A percentile compares a stretch with the other conserved stretches of the same genome.
These are phyloP conservation scores for Dysidea cf. avara DNA, from an alignment of 37 sponge, comb jelly and placozoan species.

Conservation along the genomic window DNA sequence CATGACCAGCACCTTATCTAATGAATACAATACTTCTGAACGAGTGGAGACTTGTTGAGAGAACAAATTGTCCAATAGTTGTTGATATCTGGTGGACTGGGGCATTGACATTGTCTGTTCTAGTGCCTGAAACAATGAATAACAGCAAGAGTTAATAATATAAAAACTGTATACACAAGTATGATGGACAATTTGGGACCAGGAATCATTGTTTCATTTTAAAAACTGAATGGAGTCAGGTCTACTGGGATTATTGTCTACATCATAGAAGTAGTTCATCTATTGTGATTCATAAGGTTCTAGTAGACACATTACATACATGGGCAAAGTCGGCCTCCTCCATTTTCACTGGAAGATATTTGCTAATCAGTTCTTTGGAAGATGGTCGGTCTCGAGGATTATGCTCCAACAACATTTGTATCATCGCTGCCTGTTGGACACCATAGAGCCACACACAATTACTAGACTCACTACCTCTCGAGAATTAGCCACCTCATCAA, in stretches of 20 bases:
- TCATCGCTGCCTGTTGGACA: constrained; percentile 38
- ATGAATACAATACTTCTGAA: constrained; percentile 38
- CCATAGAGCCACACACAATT: not conserved
- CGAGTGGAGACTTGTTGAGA: constrained; percentile 33
- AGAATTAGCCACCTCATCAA: not conserved
- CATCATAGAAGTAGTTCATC: too few species aligned
- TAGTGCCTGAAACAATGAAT: constrained; percentile 44
- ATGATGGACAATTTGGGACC: not conserved
- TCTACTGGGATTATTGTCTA: too few species aligned
- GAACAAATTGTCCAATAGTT: constrained; percentile 70
- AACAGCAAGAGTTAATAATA: not conserved
- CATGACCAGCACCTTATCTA: constrained; percentile 13
- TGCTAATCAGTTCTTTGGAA: constrained; percentile 75
- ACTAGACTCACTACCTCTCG: not conserved
- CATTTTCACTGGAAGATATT: constrained; percentile 82
- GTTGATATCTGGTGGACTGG: constrained; percentile 66
- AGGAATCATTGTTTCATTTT: not conserved
- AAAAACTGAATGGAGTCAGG: too few species aligned
- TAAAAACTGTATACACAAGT: not conserved
- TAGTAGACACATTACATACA: too few species aligned
- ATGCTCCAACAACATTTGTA: constrained; percentile 65
- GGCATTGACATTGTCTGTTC: constrained; percentile 55
- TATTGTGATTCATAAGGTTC: too few species aligned
- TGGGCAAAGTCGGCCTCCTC: constrained; percentile 84
- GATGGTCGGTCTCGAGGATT: constrained; percentile 77